These are phyloP conservation scores for Seira musarum DNA, from an alignment of 2,888 invertebrate genomes.

Conservation along the genomic window DNA sequence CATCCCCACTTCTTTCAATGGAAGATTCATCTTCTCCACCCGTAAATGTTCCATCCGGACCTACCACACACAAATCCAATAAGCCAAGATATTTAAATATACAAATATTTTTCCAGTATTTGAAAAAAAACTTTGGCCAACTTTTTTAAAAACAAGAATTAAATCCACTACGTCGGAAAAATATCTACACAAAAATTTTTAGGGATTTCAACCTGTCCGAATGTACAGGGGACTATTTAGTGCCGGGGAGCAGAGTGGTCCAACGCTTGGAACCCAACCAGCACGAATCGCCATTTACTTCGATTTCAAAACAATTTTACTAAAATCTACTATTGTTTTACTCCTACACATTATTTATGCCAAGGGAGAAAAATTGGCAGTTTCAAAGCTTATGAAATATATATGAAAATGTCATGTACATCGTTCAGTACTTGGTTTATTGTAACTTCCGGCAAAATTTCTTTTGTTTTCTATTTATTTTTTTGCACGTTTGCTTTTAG, in stretches of 20 bases:
- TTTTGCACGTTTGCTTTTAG: no score
- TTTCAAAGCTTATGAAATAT: no score
- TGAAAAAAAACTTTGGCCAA: slow-evolving; percentile 38
- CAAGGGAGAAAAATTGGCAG: no score
- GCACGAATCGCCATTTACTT: slow-evolving; percentile 70
- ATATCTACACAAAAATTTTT: slow-evolving; percentile 5
- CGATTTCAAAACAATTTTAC: no score
- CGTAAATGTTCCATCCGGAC: slow-evolving; percentile 68
- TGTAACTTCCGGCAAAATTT: no score
- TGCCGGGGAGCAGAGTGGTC: slow-evolving; percentile 61
- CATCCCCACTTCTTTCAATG: slow-evolving; percentile 64
- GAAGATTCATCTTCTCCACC: slow-evolving; percentile 69
- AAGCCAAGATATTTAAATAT: no score
- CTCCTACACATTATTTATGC: no score
- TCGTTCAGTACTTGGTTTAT: no score
- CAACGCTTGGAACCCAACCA: slow-evolving; percentile 71
- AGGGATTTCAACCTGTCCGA: slow-evolving; percentile 53
- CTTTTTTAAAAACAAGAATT: slow-evolving; percentile 9
- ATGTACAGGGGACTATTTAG: slow-evolving; percentile 56
- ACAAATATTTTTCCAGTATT: slow-evolving; percentile 23
- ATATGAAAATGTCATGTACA: no score
- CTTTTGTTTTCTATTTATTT: no score
- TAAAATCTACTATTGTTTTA: no score
- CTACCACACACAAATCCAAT: slow-evolving; percentile 59
- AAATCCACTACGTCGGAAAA: slow-evolving; percentile 12